Evolutionary conservation across 2,888 invertebrate genomes (phyloP), one percentile per base, ranked within the genome.

Genomic region (Drosophila borborema): DNA sequence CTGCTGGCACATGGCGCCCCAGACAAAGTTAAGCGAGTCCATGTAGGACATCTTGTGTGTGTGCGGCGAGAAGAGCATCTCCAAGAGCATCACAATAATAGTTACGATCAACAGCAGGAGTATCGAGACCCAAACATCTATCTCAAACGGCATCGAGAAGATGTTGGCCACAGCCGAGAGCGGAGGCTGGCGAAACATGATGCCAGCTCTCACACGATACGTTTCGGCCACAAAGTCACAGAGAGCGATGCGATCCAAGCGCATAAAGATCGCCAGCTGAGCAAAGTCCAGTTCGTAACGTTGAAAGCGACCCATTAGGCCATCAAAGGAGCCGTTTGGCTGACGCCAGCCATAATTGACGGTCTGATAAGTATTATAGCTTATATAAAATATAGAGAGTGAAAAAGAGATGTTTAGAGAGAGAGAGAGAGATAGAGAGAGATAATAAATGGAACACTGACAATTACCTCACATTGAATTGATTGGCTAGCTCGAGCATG

Each of bases 1-100:
- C 93, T 95, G 95, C 85, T 95, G 95, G 65, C 95, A 95, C 74
- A 95, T 92, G 7, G 94, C 94, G 4, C 95, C 95, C 65, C 94
- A 91, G 0, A 94, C 93, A 63, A 95, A 95, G 1, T 94, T 94
- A 40, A 94, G 79, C 18, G 94, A 92, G 68, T 95, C 95, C 64
- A 90, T 64, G 41, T 91, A 87, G 40, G 88, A 78, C 86, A 93
- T 89, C 0, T 90, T 76, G 3, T 80, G 84, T 0, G 70, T 71
- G 18, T 86, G 77, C 0, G 89, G 91, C 0, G 92, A 91, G 48
- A 90, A 91, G 0, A 82, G 36, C 64, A 91, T 64, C 65, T 92
- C 92, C 20, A 91, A 18, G 2, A 71, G 51, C 75, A 93, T 74
- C 0, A 93, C 87, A 6, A 78, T 31, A 0, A 81, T 79, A 0